Evolutionary conservation across 2,888 invertebrate species (phyloP).

Genomic region (Drosophila formosana): DNA sequence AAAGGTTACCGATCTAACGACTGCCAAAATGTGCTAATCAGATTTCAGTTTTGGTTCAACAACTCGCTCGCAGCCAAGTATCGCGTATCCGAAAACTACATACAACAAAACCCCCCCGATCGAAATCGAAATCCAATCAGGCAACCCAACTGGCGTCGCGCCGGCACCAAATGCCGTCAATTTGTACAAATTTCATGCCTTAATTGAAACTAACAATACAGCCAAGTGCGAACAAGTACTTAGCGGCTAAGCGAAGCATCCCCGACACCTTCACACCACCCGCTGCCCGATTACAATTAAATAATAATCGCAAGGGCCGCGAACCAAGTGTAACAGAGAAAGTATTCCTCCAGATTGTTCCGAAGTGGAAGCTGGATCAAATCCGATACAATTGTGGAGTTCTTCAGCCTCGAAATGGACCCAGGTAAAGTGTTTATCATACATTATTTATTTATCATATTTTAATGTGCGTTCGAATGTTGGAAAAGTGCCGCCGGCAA

Average conservation of each 20-base stretch:
- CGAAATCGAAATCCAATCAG: slow-evolving; percentile 53
- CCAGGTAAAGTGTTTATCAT: slow-evolving; percentile 55
- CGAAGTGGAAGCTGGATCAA: slow-evolving; percentile 25
- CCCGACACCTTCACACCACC: not conserved
- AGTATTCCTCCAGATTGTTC: slow-evolving; percentile 24
- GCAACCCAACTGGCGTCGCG: slow-evolving; percentile 64
- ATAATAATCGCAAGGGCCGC: slow-evolving; percentile 23
- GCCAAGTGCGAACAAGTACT: slow-evolving; percentile 67
- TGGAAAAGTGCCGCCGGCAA: slow-evolving; percentile 40
- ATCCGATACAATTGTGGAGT: slow-evolving; percentile 67
- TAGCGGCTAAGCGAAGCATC: slow-evolving; percentile 53
- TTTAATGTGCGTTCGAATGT: not conserved
- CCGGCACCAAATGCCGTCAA: slow-evolving; percentile 56
- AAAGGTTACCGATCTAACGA: slow-evolving; percentile 47
- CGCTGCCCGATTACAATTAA: slow-evolving; percentile 36
- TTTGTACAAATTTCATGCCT: slow-evolving; percentile 78
- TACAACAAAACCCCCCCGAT: slow-evolving; percentile 8
- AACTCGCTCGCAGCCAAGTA: slow-evolving; percentile 55
- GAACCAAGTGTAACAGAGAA: slow-evolving; percentile 41
- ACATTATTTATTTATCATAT: not conserved
- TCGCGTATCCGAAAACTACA: slow-evolving; percentile 20
- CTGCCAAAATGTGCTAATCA: slow-evolving; percentile 78
- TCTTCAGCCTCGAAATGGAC: slow-evolving; percentile 72
- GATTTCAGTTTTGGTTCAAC: slow-evolving; percentile 75
- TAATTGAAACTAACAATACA: slow-evolving; percentile 77